Conservation (phyloP, 2,888 invertebrate species). For the Aphodius granarius region DNA sequence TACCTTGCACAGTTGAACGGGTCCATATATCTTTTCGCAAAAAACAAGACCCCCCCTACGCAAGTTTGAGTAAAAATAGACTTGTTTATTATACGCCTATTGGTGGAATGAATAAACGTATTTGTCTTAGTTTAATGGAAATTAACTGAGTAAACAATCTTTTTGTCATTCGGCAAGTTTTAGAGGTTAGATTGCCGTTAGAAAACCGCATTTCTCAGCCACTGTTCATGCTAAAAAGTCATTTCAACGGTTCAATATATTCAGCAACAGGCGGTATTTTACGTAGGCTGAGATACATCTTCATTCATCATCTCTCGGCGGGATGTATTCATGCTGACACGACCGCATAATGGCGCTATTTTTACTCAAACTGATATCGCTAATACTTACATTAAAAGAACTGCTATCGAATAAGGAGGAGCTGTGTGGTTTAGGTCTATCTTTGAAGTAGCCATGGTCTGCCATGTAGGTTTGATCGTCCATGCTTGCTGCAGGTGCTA, state of each 20-base stretch:
- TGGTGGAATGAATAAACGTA: too few relatives aligned
- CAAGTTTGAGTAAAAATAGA: background rate
- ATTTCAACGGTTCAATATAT: background rate
- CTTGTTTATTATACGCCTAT: background rate
- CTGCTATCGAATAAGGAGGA: constrained; percentile 44
- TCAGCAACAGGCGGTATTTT: background rate
- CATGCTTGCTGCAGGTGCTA: constrained; percentile 47
- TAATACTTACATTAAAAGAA: constrained; percentile 44
- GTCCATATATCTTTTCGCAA: too few relatives aligned
- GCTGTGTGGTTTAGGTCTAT: constrained; percentile 42
- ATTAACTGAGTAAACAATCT: too few relatives aligned
- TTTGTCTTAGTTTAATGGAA: too few relatives aligned
- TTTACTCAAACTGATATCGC: background rate
- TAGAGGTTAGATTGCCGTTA: too few relatives aligned
- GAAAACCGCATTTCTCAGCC: too few relatives aligned
- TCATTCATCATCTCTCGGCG: background rate
- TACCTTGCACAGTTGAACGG: background rate
- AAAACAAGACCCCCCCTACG: too few relatives aligned
- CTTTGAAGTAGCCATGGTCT: constrained; percentile 45
- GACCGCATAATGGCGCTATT: background rate
- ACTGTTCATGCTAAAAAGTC: too few relatives aligned
- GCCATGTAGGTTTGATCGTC: constrained; percentile 44
- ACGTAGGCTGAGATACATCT: too few relatives aligned
- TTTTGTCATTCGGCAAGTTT: too few relatives aligned
- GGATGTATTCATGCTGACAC: background rate